Base-by-base conservation (phyloP, 2,113 vertebrate species). In the Coracopsis vasa region DNA sequence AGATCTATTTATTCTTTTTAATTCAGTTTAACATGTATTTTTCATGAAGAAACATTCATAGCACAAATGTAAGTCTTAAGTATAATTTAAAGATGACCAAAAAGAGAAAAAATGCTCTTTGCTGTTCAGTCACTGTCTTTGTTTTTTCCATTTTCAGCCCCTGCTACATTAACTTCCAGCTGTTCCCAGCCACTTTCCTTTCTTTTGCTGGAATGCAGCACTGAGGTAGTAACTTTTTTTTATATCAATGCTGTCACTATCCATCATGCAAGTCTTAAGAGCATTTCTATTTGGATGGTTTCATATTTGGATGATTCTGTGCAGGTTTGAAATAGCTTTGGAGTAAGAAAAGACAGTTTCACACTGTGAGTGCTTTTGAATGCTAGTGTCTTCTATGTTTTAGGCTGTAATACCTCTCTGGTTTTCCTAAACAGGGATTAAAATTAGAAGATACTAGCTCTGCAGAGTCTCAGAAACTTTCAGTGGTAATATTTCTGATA, bases 191-290 rank as follows among this genome's bases (percentile, higher is more conserved):
- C 31, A 69, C n/a, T 78, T 93, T 77, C 14, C n/a, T 77, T 96
- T 41, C 47, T 90, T 91, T 74, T 90, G 69, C 56, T 95, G 84
- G 74, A 91, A 90, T 90, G 50, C 53, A 92, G 84, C 70, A 80
- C 41, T 77, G 82, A 78, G 42, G 65, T 53, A 72, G 35, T n/a
- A 42, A 42, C 69, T 47, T 39, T 54, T 81, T 61, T 90, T 73
- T 71, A 10, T 91, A 81, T 90, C 53, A 64, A 41, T 77, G 64
- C 81, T 77, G 31, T 69, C 88, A 39, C 48, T 31, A 66, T 65
- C 67, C 56, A 75, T 90, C 85, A 62, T 33, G 16, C 33, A 54
- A 35, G 41, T 61, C 28, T 94, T 80, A 75, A 70, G 58, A 77
- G 74, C 64, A 64, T 88, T 93, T 92, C 37, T 60, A 0, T 74